Evolutionary conservation across 2,113 vertebrate species (phyloP).

Genomic region (Poicephalus gulielmi): DNA sequence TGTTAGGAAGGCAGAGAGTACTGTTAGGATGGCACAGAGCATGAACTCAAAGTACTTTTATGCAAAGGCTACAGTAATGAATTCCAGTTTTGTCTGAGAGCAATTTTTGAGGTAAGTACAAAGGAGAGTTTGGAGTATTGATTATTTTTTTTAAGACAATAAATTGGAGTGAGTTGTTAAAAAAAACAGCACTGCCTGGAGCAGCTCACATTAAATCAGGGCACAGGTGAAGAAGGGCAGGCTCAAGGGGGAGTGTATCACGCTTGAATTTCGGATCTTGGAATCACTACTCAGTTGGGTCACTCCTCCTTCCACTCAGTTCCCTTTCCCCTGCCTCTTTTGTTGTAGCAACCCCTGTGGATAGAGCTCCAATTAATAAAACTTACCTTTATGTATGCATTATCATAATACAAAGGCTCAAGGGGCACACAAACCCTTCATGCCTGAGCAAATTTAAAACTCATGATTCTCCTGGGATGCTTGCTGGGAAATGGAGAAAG

Average conservation of each 20-base stretch:
- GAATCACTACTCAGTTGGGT: not conserved
- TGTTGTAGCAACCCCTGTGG: not conserved
- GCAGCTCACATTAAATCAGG: slow-evolving; percentile 39
- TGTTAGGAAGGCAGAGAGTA: not conserved
- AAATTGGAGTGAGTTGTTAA: slow-evolving; percentile 61
- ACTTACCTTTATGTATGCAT: slow-evolving; percentile 60
- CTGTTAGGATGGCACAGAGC: slow-evolving; percentile 22
- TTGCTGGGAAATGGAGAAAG: slow-evolving; percentile 49
- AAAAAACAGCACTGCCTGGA: slow-evolving; percentile 60
- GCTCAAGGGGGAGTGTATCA: not conserved
- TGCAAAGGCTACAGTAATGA: slow-evolving; percentile 34
- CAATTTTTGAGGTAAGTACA: slow-evolving; percentile 55
- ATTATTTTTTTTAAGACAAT: slow-evolving; percentile 25
- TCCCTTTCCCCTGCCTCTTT: not conserved
- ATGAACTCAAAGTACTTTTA: not conserved
- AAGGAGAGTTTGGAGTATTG: slow-evolving; percentile 53
- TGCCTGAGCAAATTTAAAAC: slow-evolving; percentile 47
- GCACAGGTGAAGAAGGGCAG: not conserved
- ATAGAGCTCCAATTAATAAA: slow-evolving; percentile 64
- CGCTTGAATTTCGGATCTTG: not conserved
- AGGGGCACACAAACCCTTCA: slow-evolving; percentile 49
- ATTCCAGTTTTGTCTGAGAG: slow-evolving; percentile 51
- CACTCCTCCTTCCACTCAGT: not conserved
- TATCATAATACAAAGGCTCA: slow-evolving; percentile 62
- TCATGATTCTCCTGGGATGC: slow-evolving; percentile 16